Percentiles rank a stretch among this genome's conserved stretches.
phyloP scores from a whole-genome alignment of 2,113 vertebrate genomes.

The Falcunculus frontatus region DNA sequence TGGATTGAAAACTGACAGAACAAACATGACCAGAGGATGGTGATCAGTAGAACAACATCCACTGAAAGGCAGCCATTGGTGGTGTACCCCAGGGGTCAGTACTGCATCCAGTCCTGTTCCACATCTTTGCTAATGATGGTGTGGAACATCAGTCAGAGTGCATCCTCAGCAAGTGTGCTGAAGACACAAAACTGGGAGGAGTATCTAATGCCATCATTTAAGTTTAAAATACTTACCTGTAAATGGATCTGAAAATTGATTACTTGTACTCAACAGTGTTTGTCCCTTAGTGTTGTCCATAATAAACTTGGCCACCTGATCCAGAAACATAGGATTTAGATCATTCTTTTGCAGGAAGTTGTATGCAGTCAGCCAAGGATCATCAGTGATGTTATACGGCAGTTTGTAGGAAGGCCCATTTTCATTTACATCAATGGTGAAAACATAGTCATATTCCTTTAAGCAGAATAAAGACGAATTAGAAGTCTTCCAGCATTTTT shows the following conservation, averaged over 20 bases:
- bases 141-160: neutral
- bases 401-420: slow-evolving; percentile 91
- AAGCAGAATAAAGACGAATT: neutral
- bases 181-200: neutral
- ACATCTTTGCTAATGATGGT: neutral
- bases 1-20: neutral
- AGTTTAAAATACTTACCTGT: slow-evolving; percentile 78
- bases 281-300: slow-evolving; percentile 96
- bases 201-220: neutral
- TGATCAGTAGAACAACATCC: neutral
- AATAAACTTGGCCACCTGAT: slow-evolving; percentile 98
- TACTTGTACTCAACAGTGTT: slow-evolving; percentile 71
- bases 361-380: slow-evolving; percentile 94
- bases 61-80: neutral
- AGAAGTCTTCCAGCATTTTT: neutral
- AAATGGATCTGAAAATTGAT: slow-evolving; percentile 84
- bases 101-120: neutral
- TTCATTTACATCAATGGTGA: slow-evolving; percentile 95
- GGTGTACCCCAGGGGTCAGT: neutral
- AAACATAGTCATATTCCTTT: slow-evolving; percentile 97
- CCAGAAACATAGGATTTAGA: slow-evolving; percentile 92
- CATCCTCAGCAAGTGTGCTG: neutral
- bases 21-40: neutral
- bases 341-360: slow-evolving; percentile 96
- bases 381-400: slow-evolving; percentile 89